A percentile compares a stretch with the other conserved stretches of the same genome.
Evolutionary conservation across 2,888 invertebrate species (phyloP).

Genomic region (Caenorhabditis panamensis): DNA sequence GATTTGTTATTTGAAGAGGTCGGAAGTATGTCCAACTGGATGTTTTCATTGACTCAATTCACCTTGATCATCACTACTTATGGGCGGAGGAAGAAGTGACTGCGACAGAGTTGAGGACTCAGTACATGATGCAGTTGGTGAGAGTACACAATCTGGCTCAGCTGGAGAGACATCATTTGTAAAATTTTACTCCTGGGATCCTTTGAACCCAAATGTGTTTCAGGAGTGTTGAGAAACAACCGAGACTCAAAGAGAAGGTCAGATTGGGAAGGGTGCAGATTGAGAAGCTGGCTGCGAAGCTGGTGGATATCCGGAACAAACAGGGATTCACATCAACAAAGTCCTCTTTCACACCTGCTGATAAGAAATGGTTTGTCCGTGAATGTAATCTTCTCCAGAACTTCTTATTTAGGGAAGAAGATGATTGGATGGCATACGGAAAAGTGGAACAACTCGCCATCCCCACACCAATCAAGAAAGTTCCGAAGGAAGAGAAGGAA

Average conservation of each 20-base stretch:
- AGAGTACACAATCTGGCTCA: slow-evolving; percentile 49
- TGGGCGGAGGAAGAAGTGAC: slow-evolving; percentile 55
- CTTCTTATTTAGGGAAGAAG: slow-evolving; percentile 24
- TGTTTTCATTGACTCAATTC: slow-evolving; percentile 62
- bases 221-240: slow-evolving; percentile 36
- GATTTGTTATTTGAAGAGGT: not conserved
- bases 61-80: slow-evolving; percentile 61
- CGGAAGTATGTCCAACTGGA: slow-evolving; percentile 52
- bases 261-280: slow-evolving; percentile 32
- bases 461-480: slow-evolving; percentile 35
- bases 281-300: slow-evolving; percentile 28
- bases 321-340: slow-evolving; percentile 57
- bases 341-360: slow-evolving; percentile 17
- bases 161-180: slow-evolving; percentile 49
- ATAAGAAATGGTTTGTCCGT: not conserved
- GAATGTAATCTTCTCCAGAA: not conserved
- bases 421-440: slow-evolving; percentile 41
- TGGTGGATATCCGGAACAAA: slow-evolving; percentile 35
- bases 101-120: slow-evolving; percentile 35
- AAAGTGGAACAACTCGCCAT: slow-evolving; percentile 11
- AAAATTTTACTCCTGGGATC: slow-evolving; percentile 17
- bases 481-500: slow-evolving; percentile 38
- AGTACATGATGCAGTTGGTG: slow-evolving; percentile 42
- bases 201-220: not conserved
- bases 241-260: slow-evolving; percentile 35